These are phyloP conservation scores for Zelostemma sp. DNA, from an alignment of 1,140 invertebrate genomes.

Conservation along the genomic window DNA sequence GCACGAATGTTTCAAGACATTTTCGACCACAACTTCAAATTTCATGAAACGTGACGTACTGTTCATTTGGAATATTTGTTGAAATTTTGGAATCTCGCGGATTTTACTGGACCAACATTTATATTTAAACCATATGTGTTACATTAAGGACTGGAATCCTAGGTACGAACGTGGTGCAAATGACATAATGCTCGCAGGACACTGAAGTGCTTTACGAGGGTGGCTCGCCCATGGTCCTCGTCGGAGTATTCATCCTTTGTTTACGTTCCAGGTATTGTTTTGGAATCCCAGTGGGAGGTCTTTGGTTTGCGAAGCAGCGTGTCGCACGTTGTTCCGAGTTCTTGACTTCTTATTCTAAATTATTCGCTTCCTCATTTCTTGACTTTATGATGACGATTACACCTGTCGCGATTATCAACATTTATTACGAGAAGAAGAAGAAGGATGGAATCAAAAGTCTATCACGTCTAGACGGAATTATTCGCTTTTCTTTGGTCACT, in stretches of 20 bases:
- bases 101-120: not conserved
- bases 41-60: not conserved
- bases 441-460: not conserved
- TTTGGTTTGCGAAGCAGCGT: conserved; percentile 13
- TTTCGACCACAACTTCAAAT: conserved; percentile 19
- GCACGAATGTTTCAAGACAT: too few relatives aligned
- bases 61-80: conserved; percentile 7
- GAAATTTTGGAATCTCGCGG: not conserved
- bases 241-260: conserved; percentile 57
- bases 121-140: conserved; percentile 4
- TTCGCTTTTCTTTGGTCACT: not conserved
- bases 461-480: not conserved
- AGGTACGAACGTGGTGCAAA: conserved; percentile 14
- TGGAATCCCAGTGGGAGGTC: conserved; percentile 23
- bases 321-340: conserved; percentile 26
- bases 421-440: not conserved
- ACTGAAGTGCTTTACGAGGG: conserved; percentile 48
- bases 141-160: conserved; percentile 36
- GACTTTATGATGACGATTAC: conserved; percentile 21
- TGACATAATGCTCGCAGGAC: conserved; percentile 33
- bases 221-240: conserved; percentile 35
- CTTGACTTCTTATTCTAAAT: conserved; percentile 3
- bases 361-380: not conserved
- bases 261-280: conserved; percentile 55
- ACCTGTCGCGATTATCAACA: conserved; percentile 12